These are phyloP conservation scores for Callopanchax toddi DNA, from an alignment of 2,113 vertebrate species.

Conservation along the genomic window DNA sequence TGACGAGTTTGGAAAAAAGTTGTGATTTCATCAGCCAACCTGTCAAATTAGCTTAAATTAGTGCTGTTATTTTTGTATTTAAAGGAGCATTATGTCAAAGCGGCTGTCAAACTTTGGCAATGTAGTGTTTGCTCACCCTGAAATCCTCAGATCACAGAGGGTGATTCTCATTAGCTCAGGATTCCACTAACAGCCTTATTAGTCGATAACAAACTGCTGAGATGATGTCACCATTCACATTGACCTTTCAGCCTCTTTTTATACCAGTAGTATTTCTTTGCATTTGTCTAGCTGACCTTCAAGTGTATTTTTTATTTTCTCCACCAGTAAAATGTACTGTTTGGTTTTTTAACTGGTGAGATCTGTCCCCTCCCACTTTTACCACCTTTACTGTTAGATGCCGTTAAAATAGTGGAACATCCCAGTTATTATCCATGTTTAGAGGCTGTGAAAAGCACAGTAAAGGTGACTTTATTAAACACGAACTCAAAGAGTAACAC, in stretches of 20 bases:
- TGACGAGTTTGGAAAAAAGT: constrained; percentile 22
- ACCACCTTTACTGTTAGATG: neutral
- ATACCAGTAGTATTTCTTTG: constrained; percentile 1
- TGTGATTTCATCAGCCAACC: constrained; percentile 23
- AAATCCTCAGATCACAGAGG: constrained; percentile 7
- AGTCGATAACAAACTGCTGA: constrained; percentile 1
- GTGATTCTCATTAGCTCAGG: constrained; percentile 6
- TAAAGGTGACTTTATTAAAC: constrained; percentile 59
- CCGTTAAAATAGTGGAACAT: constrained; percentile 33
- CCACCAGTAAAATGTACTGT: neutral
- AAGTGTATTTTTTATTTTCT: constrained; percentile 1
- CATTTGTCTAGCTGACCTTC: constrained; percentile 27
- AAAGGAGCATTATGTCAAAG: constrained; percentile 10
- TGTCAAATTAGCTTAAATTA: constrained; percentile 39
- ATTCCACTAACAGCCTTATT: constrained; percentile 2
- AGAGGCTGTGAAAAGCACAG: constrained; percentile 29
- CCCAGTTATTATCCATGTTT: constrained; percentile 37
- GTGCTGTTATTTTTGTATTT: constrained; percentile 32
- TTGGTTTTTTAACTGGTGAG: neutral
- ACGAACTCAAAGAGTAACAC: constrained; percentile 37
- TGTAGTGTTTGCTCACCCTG: constrained; percentile 14
- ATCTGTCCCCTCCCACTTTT: neutral
- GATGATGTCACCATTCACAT: constrained; percentile 14
- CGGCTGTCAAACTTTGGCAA: constrained; percentile 24
- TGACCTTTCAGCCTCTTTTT: constrained; percentile 39